A percentile compares a stretch with the other conserved stretches of the same genome.
These are phyloP conservation scores for Drosophila bifasciata DNA, from an alignment of 1,140 invertebrate species.

Conservation along the genomic window DNA sequence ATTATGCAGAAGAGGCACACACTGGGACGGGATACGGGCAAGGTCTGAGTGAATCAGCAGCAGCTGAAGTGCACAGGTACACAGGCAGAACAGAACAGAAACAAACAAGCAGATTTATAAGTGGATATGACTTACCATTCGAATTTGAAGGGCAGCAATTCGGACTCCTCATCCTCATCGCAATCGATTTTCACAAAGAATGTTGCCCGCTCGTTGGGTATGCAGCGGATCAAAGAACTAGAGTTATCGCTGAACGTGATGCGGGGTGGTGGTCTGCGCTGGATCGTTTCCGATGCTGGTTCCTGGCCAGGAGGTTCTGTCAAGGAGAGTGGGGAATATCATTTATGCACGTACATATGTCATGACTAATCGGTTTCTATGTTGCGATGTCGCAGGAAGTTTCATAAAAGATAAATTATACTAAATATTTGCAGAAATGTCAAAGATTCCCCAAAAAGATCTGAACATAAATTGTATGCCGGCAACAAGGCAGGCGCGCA, in stretches of 20 bases:
- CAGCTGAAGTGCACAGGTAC: constrained; percentile 28
- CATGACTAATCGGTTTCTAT: constrained; percentile 41
- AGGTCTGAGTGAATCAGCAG: constrained; percentile 60
- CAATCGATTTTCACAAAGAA: constrained; percentile 83
- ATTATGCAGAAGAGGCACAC: constrained; percentile 49
- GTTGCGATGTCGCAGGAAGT: constrained; percentile 12
- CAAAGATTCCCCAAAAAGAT: constrained; percentile 28
- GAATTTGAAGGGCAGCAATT: constrained; percentile 80
- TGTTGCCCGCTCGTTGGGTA: constrained; percentile 80
- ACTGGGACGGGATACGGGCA: constrained; percentile 9
- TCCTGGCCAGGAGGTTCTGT: constrained; percentile 61
- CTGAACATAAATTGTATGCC: constrained; percentile 32
- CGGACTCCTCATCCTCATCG: constrained; percentile 70
- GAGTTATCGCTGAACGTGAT: constrained; percentile 82
- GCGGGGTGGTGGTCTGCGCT: constrained; percentile 42
- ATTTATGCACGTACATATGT: not conserved
- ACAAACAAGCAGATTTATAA: constrained; percentile 7
- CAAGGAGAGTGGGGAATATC: constrained; percentile 8
- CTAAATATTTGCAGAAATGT: constrained; percentile 53
- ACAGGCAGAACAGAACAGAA: constrained; percentile 9
- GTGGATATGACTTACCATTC: constrained; percentile 75
- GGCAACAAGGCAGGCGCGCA: constrained; percentile 14
- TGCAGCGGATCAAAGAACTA: constrained; percentile 75
- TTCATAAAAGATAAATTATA: constrained; percentile 30
- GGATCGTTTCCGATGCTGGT: not conserved